A percentile compares a stretch with the other conserved stretches of the same genome.
Evolutionary conservation across 2,888 invertebrate species (phyloP).

Genomic region (Silvanus unidentatus): DNA sequence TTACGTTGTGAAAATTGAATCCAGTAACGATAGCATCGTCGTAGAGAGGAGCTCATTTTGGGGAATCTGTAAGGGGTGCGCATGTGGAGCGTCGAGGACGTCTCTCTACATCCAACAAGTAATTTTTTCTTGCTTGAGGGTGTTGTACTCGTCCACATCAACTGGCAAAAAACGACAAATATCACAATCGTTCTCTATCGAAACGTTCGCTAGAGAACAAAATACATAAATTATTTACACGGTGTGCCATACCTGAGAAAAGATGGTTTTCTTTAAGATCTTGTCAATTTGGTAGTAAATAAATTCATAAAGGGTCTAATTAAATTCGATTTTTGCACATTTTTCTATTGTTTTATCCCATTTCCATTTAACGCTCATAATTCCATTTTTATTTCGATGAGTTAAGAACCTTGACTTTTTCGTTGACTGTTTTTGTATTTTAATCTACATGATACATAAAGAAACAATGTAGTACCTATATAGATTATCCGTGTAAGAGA

Average conservation of each 20-base stretch:
- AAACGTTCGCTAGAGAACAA: constrained; percentile 19
- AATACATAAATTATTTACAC: constrained; percentile 29
- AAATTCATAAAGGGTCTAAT: too few relatives aligned
- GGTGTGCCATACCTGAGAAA: constrained; percentile 7
- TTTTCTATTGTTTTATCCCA: too few relatives aligned
- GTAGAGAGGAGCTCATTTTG: constrained; percentile 36
- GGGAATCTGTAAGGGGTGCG: constrained; percentile 16
- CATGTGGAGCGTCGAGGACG: constrained; percentile 20
- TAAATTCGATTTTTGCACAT: too few relatives aligned
- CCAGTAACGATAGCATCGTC: constrained; percentile 39
- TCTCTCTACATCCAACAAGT: constrained; percentile 2
- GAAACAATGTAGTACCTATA: background rate
- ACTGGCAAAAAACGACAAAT: constrained; percentile 27
- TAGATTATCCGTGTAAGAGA: background rate
- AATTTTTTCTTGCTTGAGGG: background rate
- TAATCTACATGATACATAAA: background rate
- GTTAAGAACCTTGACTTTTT: too few relatives aligned
- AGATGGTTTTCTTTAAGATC: too few relatives aligned
- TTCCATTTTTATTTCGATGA: too few relatives aligned
- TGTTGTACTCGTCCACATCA: constrained; percentile 10
- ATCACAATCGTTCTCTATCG: constrained; percentile 35
- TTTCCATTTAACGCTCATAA: too few relatives aligned
- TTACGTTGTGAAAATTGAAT: constrained; percentile 46
- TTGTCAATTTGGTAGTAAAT: too few relatives aligned
- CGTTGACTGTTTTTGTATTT: background rate